Percentiles rank a stretch among this genome's conserved stretches.
phyloP scores from a whole-genome alignment of 2,888 invertebrate species.

The Zygogramma bicolorata region DNA sequence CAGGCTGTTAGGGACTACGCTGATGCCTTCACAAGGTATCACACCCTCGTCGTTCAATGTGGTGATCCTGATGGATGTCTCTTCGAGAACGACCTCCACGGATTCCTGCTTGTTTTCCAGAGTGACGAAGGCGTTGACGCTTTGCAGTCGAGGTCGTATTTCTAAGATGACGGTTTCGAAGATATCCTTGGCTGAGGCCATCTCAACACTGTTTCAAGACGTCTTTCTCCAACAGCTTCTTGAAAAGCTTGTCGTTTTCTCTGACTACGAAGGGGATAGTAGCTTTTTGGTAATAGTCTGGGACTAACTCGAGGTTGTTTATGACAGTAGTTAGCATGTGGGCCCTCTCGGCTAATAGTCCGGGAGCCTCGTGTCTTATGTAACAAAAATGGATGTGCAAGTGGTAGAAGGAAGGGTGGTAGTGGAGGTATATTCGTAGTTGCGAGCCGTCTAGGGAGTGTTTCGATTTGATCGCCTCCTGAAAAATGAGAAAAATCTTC shows the following conservation, averaged over 20 bases:
- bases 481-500: slow-evolving; percentile 59
- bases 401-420: slow-evolving; percentile 97
- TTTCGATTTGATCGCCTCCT: slow-evolving; percentile 82
- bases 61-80: slow-evolving; percentile 50
- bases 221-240: slow-evolving; percentile 73
- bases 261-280: slow-evolving; percentile 84
- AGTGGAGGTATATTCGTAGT: slow-evolving; percentile 90
- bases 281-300: slow-evolving; percentile 86
- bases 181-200: slow-evolving; percentile 37
- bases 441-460: slow-evolving; percentile 79
- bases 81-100: slow-evolving; percentile 49
- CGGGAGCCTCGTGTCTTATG: slow-evolving; percentile 83
- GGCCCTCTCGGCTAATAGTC: slow-evolving; percentile 86
- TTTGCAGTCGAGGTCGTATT: slow-evolving; percentile 71
- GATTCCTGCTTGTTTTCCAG: slow-evolving; percentile 43
- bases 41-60: slow-evolving; percentile 38
- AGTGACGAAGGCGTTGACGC: slow-evolving; percentile 72
- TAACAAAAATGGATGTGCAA: slow-evolving; percentile 94
- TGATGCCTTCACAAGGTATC: slow-evolving; percentile 49
- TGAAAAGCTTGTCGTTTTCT: slow-evolving; percentile 81
- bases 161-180: slow-evolving; percentile 71
- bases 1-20: slow-evolving; percentile 57
- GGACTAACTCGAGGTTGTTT: slow-evolving; percentile 84
- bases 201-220: slow-evolving; percentile 63
- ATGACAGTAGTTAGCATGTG: slow-evolving; percentile 92